phyloP scores from a whole-genome alignment of 1,140 invertebrate genomes.

The Acromyrmex echinatior region DNA sequence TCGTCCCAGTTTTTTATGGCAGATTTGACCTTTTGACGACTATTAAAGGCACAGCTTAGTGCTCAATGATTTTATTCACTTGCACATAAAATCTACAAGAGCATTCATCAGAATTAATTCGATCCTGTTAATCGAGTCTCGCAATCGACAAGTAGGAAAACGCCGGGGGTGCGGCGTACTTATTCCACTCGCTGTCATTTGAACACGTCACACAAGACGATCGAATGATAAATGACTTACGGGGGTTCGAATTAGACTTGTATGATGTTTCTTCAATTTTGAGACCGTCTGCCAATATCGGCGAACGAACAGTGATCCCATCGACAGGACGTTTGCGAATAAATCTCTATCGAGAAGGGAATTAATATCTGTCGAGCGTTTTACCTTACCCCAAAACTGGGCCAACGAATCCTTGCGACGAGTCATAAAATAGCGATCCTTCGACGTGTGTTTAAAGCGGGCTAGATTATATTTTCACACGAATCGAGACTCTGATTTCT shows the following conservation, averaged over 20 bases:
- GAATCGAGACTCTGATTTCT: background rate
- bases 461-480: slow-evolving; percentile 17
- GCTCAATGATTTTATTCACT: too few relatives aligned
- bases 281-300: slow-evolving; percentile 59
- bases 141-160: background rate
- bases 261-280: slow-evolving; percentile 63
- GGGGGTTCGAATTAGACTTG: slow-evolving; percentile 39
- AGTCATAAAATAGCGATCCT: slow-evolving; percentile 47
- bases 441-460: slow-evolving; percentile 10
- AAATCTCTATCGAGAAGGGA: slow-evolving; percentile 58
- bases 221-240: slow-evolving; percentile 48
- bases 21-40: too few relatives aligned
- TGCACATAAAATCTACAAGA: too few relatives aligned
- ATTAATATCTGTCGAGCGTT: slow-evolving; percentile 62
- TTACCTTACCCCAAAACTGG: slow-evolving; percentile 59
- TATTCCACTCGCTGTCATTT: background rate
- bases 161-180: background rate
- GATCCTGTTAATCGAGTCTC: slow-evolving; percentile 16
- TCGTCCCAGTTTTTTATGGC: too few relatives aligned
- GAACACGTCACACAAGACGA: background rate
- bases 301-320: slow-evolving; percentile 39
- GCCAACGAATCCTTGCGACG: slow-evolving; percentile 53
- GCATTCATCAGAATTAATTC: background rate
- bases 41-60: too few relatives aligned
- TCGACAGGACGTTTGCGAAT: slow-evolving; percentile 62